Evolutionary conservation across 2,888 invertebrate species (phyloP).

Genomic region (Ichneumoninae sp.): DNA sequence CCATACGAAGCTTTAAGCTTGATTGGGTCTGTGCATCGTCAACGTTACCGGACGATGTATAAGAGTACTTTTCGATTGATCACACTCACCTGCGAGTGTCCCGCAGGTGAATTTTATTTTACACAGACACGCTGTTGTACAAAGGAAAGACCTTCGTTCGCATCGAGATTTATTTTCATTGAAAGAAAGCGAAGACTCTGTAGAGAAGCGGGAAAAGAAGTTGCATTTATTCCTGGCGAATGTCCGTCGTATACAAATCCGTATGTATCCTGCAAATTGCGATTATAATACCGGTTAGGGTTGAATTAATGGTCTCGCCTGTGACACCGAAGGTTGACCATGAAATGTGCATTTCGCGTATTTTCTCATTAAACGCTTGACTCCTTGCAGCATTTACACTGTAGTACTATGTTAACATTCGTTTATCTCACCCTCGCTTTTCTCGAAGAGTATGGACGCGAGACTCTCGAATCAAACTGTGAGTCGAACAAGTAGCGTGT

Average conservation of each 20-base stretch:
- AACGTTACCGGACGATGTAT: background rate
- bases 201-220: background rate
- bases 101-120: background rate
- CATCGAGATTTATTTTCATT: conserved; percentile 10
- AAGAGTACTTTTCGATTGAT: background rate
- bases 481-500: conserved; percentile 15
- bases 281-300: conserved; percentile 13
- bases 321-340: conserved; percentile 1
- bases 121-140: background rate
- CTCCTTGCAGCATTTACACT: background rate
- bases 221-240: background rate
- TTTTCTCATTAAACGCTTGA: background rate
- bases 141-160: background rate
- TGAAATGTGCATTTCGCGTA: background rate
- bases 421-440: conserved; percentile 1
- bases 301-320: background rate
- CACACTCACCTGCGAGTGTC: conserved; percentile 4
- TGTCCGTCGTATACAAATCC: background rate
- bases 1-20: background rate
- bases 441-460: conserved; percentile 20
- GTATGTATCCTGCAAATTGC: conserved; percentile 1
- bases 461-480: conserved; percentile 38
- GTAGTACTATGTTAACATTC: background rate
- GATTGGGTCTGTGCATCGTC: conserved; percentile 5
- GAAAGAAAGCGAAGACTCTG: background rate